Evolutionary conservation across 1,140 invertebrate genomes (phyloP), one percentile per base, ranked within the genome.

Genomic region (Leptoteleia sp.): DNA sequence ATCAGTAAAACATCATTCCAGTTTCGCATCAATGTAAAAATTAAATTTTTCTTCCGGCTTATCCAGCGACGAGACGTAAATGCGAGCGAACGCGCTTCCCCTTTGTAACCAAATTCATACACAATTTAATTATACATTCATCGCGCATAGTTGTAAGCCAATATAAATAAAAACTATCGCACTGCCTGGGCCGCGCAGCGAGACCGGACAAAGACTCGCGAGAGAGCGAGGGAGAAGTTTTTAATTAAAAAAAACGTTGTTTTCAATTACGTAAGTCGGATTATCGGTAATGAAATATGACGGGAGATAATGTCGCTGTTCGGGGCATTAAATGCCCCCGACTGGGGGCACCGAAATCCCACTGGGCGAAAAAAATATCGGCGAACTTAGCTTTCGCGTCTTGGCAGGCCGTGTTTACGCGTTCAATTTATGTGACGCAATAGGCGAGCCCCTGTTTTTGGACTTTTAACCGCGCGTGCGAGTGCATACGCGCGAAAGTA

Each of bases 391-490:
- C 25, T 27, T 35, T 12, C 35, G 35, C 17, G 45, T 75, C 71
- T 75, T 75, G 52, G 71, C 43, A 54, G 33, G 19, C 13, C 0
- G 31, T 75, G 61, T 61, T 75, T 75, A 75, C 54, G 54, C 54
- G 67, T 75, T 35, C 54, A 59, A 43, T 67, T 59, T 75, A 52
- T 57, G 31, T 67, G n/a, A 7, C 38, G 54, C 45, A 54, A 67
- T n/a, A 59, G 71, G 22, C 43, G n/a, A n/a, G 16, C 29, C 48
- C 61, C 61, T 75, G 71, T 61, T 75, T 31, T 75, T 52, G 54
- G 71, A 75, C 61, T 75, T 61, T 75, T 75, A 59, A 67, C 45
- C 71, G 61, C 67, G 61, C 71, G 45, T 67, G 54, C 61, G 54
- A 40, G 62, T 62, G 42, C 72, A 76, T 68, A 55, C 59, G 35